Percentiles rank a stretch among this genome's conserved stretches.
Conservation (phyloP, 2,888 invertebrate genomes). For the Pollenia labialis region DNA sequence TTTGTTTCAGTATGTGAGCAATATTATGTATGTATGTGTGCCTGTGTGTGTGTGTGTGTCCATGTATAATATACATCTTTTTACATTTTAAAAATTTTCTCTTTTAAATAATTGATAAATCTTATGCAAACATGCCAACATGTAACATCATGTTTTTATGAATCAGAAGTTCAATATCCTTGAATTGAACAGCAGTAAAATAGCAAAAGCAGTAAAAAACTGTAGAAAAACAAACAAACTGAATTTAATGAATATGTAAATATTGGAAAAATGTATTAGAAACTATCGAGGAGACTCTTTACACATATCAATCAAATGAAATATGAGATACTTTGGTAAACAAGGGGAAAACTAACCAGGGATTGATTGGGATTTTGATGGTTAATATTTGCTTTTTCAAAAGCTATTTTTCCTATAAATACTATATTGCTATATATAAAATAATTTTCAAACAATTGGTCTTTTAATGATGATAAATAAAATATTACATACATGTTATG, state of each 20-base stretch:
- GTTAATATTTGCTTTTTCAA: too few species aligned
- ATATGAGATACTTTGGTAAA: background rate
- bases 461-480: too few species aligned
- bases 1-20: background rate
- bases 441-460: too few species aligned
- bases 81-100: conserved; percentile 42
- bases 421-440: too few species aligned
- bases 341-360: background rate
- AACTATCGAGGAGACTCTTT: background rate
- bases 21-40: background rate
- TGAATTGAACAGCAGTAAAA: conserved; percentile 9
- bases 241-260: conserved; percentile 22
- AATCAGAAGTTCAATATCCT: conserved; percentile 54
- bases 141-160: conserved; percentile 59
- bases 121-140: conserved; percentile 68
- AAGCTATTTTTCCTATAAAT: too few species aligned
- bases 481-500: too few species aligned
- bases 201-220: background rate
- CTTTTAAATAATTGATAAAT: conserved; percentile 71
- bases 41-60: background rate
- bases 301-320: conserved; percentile 27
- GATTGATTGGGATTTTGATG: too few species aligned
- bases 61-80: conserved; percentile 18
- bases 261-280: background rate
- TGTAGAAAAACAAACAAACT: conserved; percentile 27